phyloP scores from a whole-genome alignment of 2,113 vertebrate species.

The Cyprinodon brontotheroides region DNA sequence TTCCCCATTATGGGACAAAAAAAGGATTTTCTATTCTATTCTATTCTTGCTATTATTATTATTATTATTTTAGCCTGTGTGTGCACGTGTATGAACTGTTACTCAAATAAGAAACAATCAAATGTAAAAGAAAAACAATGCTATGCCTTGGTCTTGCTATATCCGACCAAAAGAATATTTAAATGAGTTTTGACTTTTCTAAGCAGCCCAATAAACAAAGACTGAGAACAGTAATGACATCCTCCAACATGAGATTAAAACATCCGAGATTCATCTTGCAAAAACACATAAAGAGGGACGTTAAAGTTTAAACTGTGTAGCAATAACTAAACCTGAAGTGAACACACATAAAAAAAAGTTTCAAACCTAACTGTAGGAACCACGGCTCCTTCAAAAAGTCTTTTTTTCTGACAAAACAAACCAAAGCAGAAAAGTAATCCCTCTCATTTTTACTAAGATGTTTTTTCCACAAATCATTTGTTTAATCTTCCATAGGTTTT shows the following conservation, averaged over 20 bases:
- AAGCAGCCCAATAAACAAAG: slow-evolving; percentile 10
- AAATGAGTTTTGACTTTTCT: neutral
- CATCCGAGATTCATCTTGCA: slow-evolving; percentile 1
- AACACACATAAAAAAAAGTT: slow-evolving; percentile 37
- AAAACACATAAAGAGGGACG: slow-evolving; percentile 18
- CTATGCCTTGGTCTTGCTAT: neutral
- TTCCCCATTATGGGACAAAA: too few relatives aligned
- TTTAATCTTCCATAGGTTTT: neutral
- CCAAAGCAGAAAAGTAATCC: slow-evolving; percentile 13
- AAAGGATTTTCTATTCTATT: too few relatives aligned
- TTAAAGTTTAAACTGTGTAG: slow-evolving; percentile 10
- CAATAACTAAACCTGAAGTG: slow-evolving; percentile 23
- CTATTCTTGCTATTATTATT: too few relatives aligned
- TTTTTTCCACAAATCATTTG: slow-evolving; percentile 12
- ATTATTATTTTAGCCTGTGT: too few relatives aligned
- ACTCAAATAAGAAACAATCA: too few relatives aligned
- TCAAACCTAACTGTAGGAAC: slow-evolving; percentile 21
- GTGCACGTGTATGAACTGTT: too few relatives aligned
- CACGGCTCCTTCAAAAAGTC: slow-evolving; percentile 20
- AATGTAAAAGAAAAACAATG: neutral
- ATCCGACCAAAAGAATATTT: neutral
- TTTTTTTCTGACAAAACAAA: slow-evolving; percentile 30
- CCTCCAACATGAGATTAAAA: slow-evolving; percentile 19
- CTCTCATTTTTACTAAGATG: slow-evolving; percentile 1
- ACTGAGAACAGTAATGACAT: slow-evolving; percentile 10